Conservation (phyloP, 2,797 vertebrate genomes). For the Thaleichthys pacificus region DNA sequence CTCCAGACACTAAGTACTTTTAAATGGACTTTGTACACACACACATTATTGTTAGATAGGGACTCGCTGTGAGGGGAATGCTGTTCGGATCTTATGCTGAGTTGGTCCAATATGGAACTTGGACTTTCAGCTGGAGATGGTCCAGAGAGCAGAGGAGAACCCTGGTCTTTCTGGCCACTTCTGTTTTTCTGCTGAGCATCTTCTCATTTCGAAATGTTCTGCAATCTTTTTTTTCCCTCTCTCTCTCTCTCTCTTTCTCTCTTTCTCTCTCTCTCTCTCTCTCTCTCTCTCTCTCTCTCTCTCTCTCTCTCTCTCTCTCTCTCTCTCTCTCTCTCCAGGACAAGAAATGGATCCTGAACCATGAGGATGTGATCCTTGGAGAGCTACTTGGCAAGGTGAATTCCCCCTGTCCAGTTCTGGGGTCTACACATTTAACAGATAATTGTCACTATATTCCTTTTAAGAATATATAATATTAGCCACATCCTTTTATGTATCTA, state of each 20-base stretch:
- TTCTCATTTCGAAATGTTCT: not conserved
- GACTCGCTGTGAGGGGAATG: not conserved
- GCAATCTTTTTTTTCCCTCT: no score
- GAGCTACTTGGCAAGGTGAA: slow-evolving; percentile 94
- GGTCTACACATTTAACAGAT: slow-evolving; percentile 18
- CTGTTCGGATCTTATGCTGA: not conserved
- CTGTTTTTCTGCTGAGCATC: no score
- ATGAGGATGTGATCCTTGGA: slow-evolving; percentile 92
- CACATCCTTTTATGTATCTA: no score
- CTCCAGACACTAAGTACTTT: slow-evolving; percentile 33
- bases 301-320: not conserved
- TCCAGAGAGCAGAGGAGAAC: not conserved
- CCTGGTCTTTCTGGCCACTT: no score
- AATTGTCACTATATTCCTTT: not conserved
- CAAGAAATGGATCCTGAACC: slow-evolving; percentile 97
- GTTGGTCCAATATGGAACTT: not conserved
- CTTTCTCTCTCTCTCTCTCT: not conserved
- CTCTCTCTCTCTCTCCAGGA: slow-evolving; percentile 71
- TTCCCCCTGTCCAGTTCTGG: not conserved
- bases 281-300: not conserved
- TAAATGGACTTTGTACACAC: slow-evolving; percentile 28
- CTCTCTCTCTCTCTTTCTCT: not conserved
- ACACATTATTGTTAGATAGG: slow-evolving; percentile 9
- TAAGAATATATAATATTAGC: no score
- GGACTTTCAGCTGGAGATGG: not conserved